phyloP scores from a whole-genome alignment of 2,113 vertebrate genomes.

The Cinclus mexicanus region DNA sequence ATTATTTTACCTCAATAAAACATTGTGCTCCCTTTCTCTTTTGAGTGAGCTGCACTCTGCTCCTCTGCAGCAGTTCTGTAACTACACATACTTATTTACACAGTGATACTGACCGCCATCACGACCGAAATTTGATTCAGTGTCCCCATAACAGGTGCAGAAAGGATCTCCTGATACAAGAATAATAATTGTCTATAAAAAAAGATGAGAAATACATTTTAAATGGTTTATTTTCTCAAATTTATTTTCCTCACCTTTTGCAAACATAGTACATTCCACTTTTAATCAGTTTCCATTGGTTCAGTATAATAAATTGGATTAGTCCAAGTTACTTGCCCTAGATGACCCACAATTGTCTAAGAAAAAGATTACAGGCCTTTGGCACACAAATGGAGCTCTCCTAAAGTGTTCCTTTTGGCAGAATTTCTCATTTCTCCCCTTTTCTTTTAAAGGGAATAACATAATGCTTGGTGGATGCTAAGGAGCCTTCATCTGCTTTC shows the following conservation, averaged over 20 bases:
- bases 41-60: background rate
- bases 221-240: background rate
- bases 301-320: background rate
- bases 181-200: constrained; percentile 79
- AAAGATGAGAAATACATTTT: background rate
- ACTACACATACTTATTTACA: background rate
- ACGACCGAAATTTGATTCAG: constrained; percentile 80
- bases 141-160: constrained; percentile 80
- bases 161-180: constrained; percentile 79
- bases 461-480: background rate
- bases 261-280: background rate
- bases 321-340: background rate
- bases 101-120: constrained; percentile 82
- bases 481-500: background rate
- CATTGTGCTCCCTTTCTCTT: background rate
- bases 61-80: background rate
- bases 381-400: background rate
- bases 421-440: background rate
- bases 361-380: background rate
- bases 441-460: background rate
- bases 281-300: background rate
- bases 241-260: background rate
- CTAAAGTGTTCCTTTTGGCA: background rate
- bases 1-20: background rate
- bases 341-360: background rate